phyloP scores from a whole-genome alignment of 2,888 invertebrate species.

The Argyresthia goedartella region DNA sequence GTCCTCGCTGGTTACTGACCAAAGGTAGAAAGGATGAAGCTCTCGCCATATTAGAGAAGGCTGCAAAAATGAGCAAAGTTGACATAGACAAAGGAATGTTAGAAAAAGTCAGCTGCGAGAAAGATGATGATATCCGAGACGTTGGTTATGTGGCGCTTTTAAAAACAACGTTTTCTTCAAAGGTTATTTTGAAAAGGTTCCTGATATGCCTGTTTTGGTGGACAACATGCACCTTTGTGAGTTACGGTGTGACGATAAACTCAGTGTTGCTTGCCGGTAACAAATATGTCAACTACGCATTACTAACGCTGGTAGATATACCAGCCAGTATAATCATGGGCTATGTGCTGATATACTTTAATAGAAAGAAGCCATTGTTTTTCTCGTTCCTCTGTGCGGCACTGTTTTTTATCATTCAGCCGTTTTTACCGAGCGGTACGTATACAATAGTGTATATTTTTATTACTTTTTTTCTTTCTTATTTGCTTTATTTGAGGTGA shows the following conservation, averaged over 20 bases:
- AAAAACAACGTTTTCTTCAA: conserved; percentile 40
- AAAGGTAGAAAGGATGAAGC: conserved; percentile 71
- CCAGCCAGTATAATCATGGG: conserved; percentile 61
- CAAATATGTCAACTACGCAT: conserved; percentile 76
- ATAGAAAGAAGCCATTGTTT: conserved; percentile 63
- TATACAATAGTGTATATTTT: conserved; percentile 1
- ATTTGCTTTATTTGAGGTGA: neutral
- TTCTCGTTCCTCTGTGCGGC: conserved; percentile 68
- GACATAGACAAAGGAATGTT: conserved; percentile 6
- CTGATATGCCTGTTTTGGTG: conserved; percentile 28
- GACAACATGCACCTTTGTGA: conserved; percentile 74
- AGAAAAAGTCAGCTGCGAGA: neutral
- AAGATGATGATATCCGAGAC: conserved; percentile 1
- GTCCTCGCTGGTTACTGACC: conserved; percentile 75
- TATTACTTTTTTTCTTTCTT: neutral
- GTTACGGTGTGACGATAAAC: conserved; percentile 77
- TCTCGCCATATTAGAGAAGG: conserved; percentile 60
- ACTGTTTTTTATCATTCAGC: conserved; percentile 68
- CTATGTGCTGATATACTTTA: conserved; percentile 45
- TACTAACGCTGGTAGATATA: conserved; percentile 59
- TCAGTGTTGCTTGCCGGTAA: conserved; percentile 75
- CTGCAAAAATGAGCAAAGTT: conserved; percentile 39
- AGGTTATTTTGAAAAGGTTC: conserved; percentile 35
- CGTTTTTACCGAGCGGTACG: conserved; percentile 70
- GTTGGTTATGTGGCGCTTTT: neutral